These are phyloP conservation scores for Lochmaea crataegi DNA, from an alignment of 2,888 invertebrate species.

Conservation along the genomic window DNA sequence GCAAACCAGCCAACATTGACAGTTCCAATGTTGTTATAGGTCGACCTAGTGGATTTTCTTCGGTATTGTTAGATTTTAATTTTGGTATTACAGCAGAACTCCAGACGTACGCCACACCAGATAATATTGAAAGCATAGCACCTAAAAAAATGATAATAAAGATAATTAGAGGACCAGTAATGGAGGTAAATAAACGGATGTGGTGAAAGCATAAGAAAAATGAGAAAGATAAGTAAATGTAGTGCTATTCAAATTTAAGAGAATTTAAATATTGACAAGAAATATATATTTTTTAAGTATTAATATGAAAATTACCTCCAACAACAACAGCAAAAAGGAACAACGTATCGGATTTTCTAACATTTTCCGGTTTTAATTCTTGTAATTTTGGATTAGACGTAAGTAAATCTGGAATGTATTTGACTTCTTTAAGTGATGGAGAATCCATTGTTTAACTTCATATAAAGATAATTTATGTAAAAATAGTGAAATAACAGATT, in stretches of 20 bases:
- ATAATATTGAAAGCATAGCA: neutral
- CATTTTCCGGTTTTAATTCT: conserved; percentile 1
- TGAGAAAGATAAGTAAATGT: too few species aligned
- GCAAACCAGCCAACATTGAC: neutral
- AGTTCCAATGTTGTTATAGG: neutral
- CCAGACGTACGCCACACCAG: neutral
- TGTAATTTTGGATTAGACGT: neutral
- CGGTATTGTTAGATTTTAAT: neutral
- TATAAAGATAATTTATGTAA: neutral
- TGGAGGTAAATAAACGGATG: too few species aligned
- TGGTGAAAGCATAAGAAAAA: too few species aligned
- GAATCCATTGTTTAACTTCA: neutral
- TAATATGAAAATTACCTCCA: neutral
- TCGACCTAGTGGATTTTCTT: neutral
- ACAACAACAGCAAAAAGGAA: neutral
- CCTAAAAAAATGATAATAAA: neutral
- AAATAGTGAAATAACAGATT: neutral
- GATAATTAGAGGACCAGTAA: too few species aligned
- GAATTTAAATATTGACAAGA: too few species aligned
- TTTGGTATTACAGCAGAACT: neutral
- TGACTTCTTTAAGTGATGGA: neutral
- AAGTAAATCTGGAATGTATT: neutral
- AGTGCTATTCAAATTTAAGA: too few species aligned
- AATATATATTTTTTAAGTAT: neutral
- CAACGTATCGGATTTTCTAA: neutral